phyloP scores from a whole-genome alignment of 2,888 invertebrate genomes.

The Drosophila maculinotata region DNA sequence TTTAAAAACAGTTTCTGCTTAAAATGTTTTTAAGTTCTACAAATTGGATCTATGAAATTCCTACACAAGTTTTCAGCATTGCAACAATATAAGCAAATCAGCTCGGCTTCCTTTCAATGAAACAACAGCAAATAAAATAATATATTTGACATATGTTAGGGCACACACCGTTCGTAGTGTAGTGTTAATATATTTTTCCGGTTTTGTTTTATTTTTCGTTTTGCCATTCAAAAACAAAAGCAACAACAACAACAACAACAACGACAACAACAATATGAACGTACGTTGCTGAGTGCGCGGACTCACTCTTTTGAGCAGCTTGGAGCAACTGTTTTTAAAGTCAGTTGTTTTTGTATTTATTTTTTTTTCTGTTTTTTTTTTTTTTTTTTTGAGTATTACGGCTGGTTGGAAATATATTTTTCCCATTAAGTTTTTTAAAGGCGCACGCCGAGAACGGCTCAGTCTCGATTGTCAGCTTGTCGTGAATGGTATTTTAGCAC shows the following conservation, averaged over 20 bases:
- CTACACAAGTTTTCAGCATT: too few species aligned
- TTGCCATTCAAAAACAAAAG: constrained; percentile 68
- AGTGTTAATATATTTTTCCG: constrained; percentile 57
- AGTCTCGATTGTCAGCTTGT: constrained; percentile 84
- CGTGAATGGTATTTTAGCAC: constrained; percentile 82
- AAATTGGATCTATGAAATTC: too few species aligned
- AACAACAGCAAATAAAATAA: background rate
- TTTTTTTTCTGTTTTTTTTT: constrained; percentile 37
- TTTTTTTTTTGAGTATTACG: constrained; percentile 50
- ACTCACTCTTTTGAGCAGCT: constrained; percentile 65
- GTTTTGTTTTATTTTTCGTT: constrained; percentile 77
- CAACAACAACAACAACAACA: constrained; percentile 44
- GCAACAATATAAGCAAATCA: too few species aligned
- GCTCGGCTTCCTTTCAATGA: too few species aligned
- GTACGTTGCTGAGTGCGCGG: constrained; percentile 49
- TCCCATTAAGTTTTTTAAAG: constrained; percentile 81
- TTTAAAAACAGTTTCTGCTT: too few species aligned
- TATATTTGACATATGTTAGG: constrained; percentile 21
- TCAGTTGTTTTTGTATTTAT: constrained; percentile 48
- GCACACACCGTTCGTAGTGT: constrained; percentile 48
- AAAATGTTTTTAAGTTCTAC: too few species aligned
- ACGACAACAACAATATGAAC: constrained; percentile 23
- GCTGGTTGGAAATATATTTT: constrained; percentile 71
- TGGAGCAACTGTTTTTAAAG: constrained; percentile 65
- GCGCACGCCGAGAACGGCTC: constrained; percentile 81